Evolutionary conservation across 2,797 vertebrate species (phyloP), one percentile per base, ranked within the genome.

Genomic region (Eospalax fontanierii): DNA sequence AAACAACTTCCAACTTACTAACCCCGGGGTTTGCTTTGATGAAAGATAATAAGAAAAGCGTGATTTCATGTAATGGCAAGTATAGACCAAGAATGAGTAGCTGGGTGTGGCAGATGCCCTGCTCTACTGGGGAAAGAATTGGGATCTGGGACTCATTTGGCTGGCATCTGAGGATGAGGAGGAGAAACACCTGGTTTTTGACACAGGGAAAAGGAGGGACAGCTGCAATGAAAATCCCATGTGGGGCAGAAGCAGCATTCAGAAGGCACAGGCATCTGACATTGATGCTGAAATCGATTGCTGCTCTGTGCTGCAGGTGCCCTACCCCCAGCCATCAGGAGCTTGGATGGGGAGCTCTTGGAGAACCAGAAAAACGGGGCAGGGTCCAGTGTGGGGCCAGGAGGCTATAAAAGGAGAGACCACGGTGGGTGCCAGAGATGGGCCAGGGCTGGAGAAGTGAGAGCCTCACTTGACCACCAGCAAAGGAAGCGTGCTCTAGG

Each of bases 31-130:
- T 87, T 33, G 19, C 81, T 87, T 78, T 80, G 66, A 43, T 74
- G 33, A 43, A 61, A 66, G 54, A n/a, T n/a, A n/a, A n/a, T n/a
- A n/a, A n/a, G 50, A 94, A 89, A 50, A 50, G 33, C 33, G 26
- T 22, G 35, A 35, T 80, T 76, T 81, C 30, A 2, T 9, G 19
- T 30, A 22, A n/a, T 21, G 26, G 19, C 14, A 15, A 21, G 3
- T 26, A 5, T 2, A 35, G 54, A n/a, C 10, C 9, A 4, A 63
- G 50, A 54, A 2, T 14, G 12, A 15, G 90, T 1, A 28, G 15
- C 21, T 81, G 11, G 70, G 26, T 28, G 1, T 59, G 43, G n/a
- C 75, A 57, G 54, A 5, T 21, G 16, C 43, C 61, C n/a, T 14
- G 26, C n/a, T 40, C 40, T 16, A 21, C 0, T 0, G 8, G 54